Percentiles rank a stretch among this genome's conserved stretches.
Conservation (phyloP, 1,140 invertebrate species). For the Atopsyche davidsoni region DNA sequence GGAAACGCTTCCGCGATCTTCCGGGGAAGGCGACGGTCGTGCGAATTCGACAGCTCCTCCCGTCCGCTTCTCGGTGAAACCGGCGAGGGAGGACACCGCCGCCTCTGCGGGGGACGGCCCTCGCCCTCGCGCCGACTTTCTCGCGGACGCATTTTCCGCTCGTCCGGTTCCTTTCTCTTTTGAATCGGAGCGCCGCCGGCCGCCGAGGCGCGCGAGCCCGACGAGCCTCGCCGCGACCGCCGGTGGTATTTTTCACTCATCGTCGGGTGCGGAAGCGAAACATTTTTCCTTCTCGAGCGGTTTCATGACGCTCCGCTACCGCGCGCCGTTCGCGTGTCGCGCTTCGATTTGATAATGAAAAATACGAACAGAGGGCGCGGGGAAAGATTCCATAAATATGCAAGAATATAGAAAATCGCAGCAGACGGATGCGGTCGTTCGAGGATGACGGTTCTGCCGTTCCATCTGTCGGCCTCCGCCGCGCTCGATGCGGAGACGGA, state of each 20-base stretch:
- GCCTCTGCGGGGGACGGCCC: slow-evolving; percentile 3
- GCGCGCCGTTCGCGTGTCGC: too few relatives aligned
- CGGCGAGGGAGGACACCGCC: slow-evolving; percentile 19
- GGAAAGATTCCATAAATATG: not conserved
- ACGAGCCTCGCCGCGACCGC: too few relatives aligned
- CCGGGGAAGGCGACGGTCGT: slow-evolving; percentile 8
- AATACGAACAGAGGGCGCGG: not conserved
- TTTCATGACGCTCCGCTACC: too few relatives aligned
- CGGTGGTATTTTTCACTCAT: too few relatives aligned
- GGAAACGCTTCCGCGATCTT: not conserved
- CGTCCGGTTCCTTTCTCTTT: slow-evolving; percentile 19
- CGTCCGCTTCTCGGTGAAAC: slow-evolving; percentile 23
- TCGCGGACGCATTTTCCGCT: slow-evolving; percentile 6
- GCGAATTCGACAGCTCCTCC: slow-evolving; percentile 2
- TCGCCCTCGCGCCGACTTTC: slow-evolving; percentile 4
- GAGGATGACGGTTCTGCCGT: not conserved
- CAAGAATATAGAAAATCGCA: not conserved
- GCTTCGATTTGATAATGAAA: too few relatives aligned
- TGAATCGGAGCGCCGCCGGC: slow-evolving; percentile 4
- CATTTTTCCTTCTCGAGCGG: too few relatives aligned
- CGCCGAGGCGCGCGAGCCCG: too few relatives aligned
- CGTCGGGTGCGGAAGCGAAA: too few relatives aligned
- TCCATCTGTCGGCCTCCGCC: too few relatives aligned
- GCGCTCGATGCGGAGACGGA: not conserved
- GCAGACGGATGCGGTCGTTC: not conserved